These are phyloP conservation scores for Gallinago media DNA, from an alignment of 2,113 vertebrate genomes.

Conservation along the genomic window DNA sequence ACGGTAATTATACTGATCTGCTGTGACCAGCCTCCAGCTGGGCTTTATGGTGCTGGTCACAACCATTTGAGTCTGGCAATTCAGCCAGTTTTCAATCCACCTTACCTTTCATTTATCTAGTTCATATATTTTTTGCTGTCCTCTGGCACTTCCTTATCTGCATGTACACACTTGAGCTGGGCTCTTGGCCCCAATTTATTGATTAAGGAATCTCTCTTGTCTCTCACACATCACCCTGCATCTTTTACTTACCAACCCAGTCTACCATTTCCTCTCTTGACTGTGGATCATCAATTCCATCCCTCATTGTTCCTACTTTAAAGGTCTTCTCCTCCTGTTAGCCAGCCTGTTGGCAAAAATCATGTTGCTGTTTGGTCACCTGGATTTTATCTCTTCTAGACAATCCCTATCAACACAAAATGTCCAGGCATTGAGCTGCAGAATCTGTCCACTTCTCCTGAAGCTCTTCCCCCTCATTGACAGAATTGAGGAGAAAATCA, in stretches of 20 bases:
- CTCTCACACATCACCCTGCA: neutral
- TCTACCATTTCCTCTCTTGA: neutral
- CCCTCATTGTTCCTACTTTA: neutral
- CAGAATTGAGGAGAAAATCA: neutral
- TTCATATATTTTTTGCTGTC: neutral
- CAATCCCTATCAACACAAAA: neutral
- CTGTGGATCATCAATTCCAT: neutral
- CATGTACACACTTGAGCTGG: neutral
- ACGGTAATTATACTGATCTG: neutral
- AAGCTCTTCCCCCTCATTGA: neutral
- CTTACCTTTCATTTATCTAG: neutral
- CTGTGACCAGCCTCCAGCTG: neutral
- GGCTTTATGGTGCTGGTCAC: neutral
- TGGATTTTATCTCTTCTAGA: neutral
- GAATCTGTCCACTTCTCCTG: neutral
- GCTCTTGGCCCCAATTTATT: rapidly evolving
- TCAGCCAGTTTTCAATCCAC: neutral
- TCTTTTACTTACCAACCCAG: neutral
- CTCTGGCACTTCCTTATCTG: neutral
- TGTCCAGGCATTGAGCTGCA: neutral
- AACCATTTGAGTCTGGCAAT: neutral
- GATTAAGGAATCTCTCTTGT: neutral
- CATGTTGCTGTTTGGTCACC: neutral
- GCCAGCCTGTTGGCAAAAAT: neutral
- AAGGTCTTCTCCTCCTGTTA: neutral